These are phyloP conservation scores for Xylocampa areola DNA, from an alignment of 2,888 invertebrate genomes.

Conservation along the genomic window DNA sequence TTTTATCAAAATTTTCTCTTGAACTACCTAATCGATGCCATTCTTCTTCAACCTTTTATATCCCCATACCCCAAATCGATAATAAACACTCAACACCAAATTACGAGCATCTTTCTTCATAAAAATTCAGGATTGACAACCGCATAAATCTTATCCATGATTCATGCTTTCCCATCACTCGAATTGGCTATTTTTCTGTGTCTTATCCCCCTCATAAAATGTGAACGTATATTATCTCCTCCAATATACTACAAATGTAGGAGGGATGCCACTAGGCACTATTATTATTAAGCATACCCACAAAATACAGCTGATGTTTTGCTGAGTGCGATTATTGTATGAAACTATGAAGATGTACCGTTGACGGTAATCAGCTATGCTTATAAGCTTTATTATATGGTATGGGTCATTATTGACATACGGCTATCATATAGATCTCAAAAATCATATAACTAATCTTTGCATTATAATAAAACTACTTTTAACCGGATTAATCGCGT, in stretches of 20 bases:
- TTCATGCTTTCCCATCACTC: constrained; percentile 26
- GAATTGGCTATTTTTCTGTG: constrained; percentile 39
- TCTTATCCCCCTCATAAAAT: constrained; percentile 42
- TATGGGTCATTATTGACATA: too few species aligned
- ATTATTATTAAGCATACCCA: constrained; percentile 9
- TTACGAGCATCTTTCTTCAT: constrained; percentile 6
- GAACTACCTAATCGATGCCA: constrained; percentile 3
- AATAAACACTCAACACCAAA: constrained; percentile 21
- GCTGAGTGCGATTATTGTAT: constrained; percentile 14
- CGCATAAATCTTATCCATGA: constrained; percentile 18
- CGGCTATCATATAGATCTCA: too few species aligned
- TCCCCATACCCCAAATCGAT: constrained; percentile 15
- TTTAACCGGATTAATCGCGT: too few species aligned
- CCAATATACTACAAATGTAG: constrained; percentile 5
- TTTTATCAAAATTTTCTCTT: too few species aligned
- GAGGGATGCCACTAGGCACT: constrained; percentile 8
- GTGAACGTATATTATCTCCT: constrained; percentile 24
- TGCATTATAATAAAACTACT: too few species aligned
- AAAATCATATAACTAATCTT: too few species aligned
- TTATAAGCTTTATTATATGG: too few species aligned
- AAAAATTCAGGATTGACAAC: constrained; percentile 25
- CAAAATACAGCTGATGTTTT: constrained; percentile 7
- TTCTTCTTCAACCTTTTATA: constrained; percentile 19
- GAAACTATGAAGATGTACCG: constrained; percentile 14
- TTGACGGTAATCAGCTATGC: constrained; percentile 6